Conservation (phyloP, 2,113 vertebrate species). For the Alethe castanea region DNA sequence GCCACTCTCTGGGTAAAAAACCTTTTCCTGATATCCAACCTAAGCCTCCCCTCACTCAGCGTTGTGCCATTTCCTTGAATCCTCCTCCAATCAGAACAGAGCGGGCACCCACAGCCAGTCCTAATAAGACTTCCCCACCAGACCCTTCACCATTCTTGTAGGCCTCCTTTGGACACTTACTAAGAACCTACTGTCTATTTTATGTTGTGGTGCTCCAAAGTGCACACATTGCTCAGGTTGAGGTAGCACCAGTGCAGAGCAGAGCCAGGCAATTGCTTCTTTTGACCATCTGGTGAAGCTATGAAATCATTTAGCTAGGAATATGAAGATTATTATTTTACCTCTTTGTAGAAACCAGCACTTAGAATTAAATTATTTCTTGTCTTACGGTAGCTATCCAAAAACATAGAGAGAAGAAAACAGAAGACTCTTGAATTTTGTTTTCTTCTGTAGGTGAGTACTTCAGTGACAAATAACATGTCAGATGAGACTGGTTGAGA, state of each 20-base stretch:
- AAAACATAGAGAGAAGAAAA: background rate
- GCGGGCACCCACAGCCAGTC: background rate
- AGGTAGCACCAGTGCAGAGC: rapidly evolving
- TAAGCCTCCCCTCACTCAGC: too few species aligned
- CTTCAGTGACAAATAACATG: background rate
- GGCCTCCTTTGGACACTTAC: background rate
- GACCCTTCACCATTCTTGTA: background rate
- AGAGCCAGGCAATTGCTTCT: background rate
- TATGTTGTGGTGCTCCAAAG: background rate
- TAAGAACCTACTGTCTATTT: background rate
- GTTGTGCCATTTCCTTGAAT: background rate
- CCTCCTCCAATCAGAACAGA: background rate
- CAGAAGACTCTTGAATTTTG: background rate
- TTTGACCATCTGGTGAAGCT: background rate
- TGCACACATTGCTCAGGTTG: background rate
- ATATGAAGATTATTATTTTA: background rate
- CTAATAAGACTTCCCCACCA: background rate
- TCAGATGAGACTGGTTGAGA: background rate
- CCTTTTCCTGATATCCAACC: background rate
- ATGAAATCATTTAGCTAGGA: background rate
- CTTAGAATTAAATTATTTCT: background rate
- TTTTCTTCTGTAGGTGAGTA: background rate
- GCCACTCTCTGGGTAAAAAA: background rate
- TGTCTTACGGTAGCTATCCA: background rate
- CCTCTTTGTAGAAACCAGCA: rapidly evolving